phyloP scores from a whole-genome alignment of 1,140 invertebrate species.

The Pectinophora gossypiella region DNA sequence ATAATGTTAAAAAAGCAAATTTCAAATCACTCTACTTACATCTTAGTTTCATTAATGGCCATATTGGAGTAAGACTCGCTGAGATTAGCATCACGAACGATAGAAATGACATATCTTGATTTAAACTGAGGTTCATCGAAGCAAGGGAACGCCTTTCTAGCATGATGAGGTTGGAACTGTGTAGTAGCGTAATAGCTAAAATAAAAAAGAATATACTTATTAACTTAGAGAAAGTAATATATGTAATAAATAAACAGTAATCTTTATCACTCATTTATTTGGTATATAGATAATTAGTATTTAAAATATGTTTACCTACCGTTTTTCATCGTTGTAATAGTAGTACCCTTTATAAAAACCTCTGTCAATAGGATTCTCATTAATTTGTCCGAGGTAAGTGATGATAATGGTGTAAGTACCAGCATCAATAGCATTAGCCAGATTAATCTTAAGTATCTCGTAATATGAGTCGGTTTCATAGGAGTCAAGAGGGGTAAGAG shows the following conservation, averaged over 20 bases:
- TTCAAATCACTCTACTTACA: conserved; percentile 30
- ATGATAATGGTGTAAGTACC: conserved; percentile 49
- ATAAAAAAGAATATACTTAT: conserved; percentile 11
- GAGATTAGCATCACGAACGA: conserved; percentile 55
- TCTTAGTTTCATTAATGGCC: conserved; percentile 35
- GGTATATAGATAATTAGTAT: neutral
- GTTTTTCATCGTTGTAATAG: conserved; percentile 27
- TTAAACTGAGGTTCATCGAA: conserved; percentile 94
- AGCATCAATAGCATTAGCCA: conserved; percentile 25
- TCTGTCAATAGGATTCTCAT: conserved; percentile 49
- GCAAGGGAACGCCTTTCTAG: conserved; percentile 90
- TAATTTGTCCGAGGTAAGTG: conserved; percentile 41
- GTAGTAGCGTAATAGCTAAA: conserved; percentile 81
- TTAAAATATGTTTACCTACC: conserved; percentile 20
- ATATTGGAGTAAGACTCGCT: conserved; percentile 59
- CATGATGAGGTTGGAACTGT: conserved; percentile 88
- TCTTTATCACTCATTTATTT: neutral
- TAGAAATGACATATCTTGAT: conserved; percentile 78
- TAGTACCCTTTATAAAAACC: conserved; percentile 66
- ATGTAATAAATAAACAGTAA: neutral
- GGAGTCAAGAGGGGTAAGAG: conserved; percentile 27
- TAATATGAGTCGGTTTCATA: conserved; percentile 46
- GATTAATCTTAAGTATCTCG: conserved; percentile 49
- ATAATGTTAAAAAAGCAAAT: too few species aligned
- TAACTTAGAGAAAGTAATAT: neutral